phyloP scores from a whole-genome alignment of 92 coral and sea anemone genomes.

The Heteractis magnifica region DNA sequence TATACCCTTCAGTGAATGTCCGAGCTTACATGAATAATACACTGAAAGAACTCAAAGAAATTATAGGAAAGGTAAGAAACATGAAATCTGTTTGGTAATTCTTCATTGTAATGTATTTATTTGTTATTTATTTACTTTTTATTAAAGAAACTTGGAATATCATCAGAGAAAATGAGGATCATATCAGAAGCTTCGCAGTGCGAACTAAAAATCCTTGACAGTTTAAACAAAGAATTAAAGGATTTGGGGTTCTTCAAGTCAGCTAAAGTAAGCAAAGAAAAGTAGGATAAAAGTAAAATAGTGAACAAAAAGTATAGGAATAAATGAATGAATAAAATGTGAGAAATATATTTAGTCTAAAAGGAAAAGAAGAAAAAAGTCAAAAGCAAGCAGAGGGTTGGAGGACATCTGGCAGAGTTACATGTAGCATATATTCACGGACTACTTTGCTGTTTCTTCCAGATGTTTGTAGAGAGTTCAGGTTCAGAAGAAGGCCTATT shows the following conservation, averaged over 20 bases:
- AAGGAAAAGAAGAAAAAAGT: background rate
- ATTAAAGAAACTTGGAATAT: conserved; percentile 63
- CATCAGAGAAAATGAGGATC: conserved; percentile 72
- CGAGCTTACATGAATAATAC: conserved; percentile 62
- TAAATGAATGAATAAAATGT: background rate
- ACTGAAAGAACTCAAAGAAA: conserved; percentile 52
- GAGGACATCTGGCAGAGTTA: background rate
- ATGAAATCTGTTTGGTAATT: background rate
- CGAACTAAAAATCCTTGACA: conserved; percentile 74
- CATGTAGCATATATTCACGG: background rate
- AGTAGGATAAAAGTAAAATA: background rate
- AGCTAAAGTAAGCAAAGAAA: conserved; percentile 57
- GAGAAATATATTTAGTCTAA: background rate
- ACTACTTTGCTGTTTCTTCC: background rate
- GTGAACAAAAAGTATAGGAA: background rate
- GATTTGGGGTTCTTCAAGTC: conserved; percentile 87
- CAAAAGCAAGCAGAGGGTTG: background rate
- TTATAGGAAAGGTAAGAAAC: conserved; percentile 63
- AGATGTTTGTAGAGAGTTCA: conserved; percentile 91
- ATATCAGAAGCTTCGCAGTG: conserved; percentile 71
- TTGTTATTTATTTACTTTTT: background rate
- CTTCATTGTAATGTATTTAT: background rate
- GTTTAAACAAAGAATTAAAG: conserved; percentile 63
- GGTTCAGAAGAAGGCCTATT: conserved; percentile 57
- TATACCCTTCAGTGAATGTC: conserved; percentile 59